phyloP scores from a whole-genome alignment of 2,797 vertebrate genomes.

The Remorina albescens region DNA sequence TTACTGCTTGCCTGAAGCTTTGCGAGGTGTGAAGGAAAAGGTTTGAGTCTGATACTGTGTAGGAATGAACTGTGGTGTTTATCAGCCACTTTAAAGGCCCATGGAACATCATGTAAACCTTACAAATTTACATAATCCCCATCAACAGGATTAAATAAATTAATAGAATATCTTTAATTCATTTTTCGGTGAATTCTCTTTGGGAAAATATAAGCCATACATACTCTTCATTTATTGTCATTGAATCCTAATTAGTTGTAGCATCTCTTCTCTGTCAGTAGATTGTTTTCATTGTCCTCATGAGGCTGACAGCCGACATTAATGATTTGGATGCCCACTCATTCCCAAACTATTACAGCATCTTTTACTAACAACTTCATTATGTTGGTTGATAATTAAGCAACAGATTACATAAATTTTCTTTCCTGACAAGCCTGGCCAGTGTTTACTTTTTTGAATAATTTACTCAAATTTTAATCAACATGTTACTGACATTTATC shows the following conservation, averaged over 20 bases:
- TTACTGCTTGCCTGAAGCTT: not conserved
- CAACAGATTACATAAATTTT: not conserved
- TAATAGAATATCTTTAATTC: no score
- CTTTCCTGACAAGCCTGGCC: not conserved
- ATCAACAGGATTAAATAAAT: not conserved
- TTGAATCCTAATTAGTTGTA: not conserved
- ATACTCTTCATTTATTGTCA: not conserved
- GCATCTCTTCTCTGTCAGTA: constrained; percentile 31
- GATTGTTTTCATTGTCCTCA: constrained; percentile 38
- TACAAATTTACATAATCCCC: not conserved
- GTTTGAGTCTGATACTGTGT: not conserved
- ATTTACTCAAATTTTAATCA: constrained; percentile 11
- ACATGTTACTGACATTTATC: constrained; percentile 1
- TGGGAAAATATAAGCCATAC: no score
- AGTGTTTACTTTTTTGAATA: not conserved
- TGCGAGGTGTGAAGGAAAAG: not conserved
- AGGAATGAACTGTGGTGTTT: not conserved
- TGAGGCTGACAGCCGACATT: constrained; percentile 14
- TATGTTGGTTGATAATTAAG: not conserved
- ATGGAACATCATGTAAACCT: not conserved
- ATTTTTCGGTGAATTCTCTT: no score
- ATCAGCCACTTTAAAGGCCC: not conserved
- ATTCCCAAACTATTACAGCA: not conserved
- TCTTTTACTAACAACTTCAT: constrained; percentile 3
- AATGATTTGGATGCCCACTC: constrained; percentile 25